phyloP scores from a whole-genome alignment of 2,797 vertebrate genomes.

The Micropoecilia bifurca region DNA sequence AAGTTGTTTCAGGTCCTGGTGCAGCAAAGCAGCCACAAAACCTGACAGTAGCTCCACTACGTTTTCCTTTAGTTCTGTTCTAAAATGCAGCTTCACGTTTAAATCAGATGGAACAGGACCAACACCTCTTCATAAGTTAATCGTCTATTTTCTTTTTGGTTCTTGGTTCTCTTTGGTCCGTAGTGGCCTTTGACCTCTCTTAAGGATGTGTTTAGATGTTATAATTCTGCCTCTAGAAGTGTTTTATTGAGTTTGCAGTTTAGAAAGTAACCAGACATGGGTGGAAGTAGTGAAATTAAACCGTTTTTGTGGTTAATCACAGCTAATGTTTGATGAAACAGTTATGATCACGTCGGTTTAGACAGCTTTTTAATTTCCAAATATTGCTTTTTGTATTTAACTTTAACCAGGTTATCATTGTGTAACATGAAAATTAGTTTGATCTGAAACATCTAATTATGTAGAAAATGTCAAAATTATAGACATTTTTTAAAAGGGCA shows the following conservation, averaged over 20 bases:
- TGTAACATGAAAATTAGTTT: neutral
- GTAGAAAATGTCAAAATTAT: neutral
- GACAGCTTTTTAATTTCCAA: neutral
- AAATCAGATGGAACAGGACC: neutral
- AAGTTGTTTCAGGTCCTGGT: neutral
- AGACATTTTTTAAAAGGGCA: neutral
- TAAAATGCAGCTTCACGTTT: neutral
- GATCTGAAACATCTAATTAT: neutral
- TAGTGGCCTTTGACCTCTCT: neutral
- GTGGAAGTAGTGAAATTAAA: neutral
- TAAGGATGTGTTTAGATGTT: neutral
- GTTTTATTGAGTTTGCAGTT: neutral
- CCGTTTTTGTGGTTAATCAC: neutral
- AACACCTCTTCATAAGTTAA: neutral
- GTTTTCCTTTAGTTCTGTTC: neutral
- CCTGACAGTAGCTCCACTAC: neutral
- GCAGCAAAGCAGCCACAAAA: neutral
- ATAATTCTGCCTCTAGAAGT: neutral
- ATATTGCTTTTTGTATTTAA: neutral
- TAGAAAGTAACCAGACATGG: neutral
- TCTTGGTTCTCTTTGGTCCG: neutral
- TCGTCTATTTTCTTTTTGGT: too few species aligned
- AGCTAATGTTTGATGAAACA: neutral
- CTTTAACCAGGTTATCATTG: neutral
- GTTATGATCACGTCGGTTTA: neutral